These are phyloP conservation scores for Platichthys stellatus DNA, from an alignment of 2,113 vertebrate genomes.

Conservation along the genomic window DNA sequence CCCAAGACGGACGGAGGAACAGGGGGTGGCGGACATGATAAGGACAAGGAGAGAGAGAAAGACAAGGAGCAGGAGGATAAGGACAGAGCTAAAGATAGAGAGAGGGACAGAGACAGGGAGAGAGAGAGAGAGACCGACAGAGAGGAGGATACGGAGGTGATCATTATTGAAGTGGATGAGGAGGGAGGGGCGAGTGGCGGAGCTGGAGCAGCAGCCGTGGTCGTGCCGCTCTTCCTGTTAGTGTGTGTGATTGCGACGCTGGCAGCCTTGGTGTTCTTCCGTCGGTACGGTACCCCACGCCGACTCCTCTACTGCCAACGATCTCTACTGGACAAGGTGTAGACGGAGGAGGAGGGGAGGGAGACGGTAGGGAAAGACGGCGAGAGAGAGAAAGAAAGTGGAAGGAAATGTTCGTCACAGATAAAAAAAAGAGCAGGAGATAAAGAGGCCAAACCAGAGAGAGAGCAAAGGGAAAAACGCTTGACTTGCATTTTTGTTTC, in stretches of 20 bases:
- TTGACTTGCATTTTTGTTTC: conserved; percentile 52
- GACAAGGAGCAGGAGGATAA: conserved; percentile 56
- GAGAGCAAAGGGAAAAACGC: conserved; percentile 56
- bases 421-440: conserved; percentile 26
- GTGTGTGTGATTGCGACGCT: conserved; percentile 85
- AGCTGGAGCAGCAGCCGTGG: conserved; percentile 76
- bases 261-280: conserved; percentile 86
- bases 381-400: not conserved
- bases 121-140: conserved; percentile 25
- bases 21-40: conserved; percentile 72
- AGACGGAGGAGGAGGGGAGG: conserved; percentile 57
- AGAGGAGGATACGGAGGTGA: conserved; percentile 83
- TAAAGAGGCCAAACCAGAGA: conserved; percentile 40
- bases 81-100: conserved; percentile 50
- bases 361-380: not conserved
- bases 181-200: conserved; percentile 54
- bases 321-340: conserved; percentile 92
- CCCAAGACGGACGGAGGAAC: conserved; percentile 75
- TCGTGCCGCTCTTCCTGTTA: conserved; percentile 86
- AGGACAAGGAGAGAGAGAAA: conserved; percentile 63
- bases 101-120: conserved; percentile 50
- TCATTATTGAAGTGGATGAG: conserved; percentile 85
- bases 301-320: conserved; percentile 91
- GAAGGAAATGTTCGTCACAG: not conserved
- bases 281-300: conserved; percentile 88